Conservation (phyloP, 2,113 vertebrate genomes). For the Desmodus rotundus region DNA sequence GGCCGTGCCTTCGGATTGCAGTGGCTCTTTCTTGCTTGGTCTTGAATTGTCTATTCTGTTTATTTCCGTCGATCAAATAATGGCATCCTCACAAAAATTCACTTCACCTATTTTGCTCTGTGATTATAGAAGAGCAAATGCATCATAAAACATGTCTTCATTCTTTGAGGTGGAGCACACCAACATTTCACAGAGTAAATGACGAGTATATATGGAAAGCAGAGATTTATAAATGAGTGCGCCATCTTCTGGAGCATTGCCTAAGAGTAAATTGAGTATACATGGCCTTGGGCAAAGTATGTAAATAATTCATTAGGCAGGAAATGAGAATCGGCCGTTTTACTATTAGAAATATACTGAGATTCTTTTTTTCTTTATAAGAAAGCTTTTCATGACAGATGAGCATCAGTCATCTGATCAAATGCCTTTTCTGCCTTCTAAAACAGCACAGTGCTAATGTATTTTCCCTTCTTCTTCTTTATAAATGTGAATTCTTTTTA, state of each 20-base stretch:
- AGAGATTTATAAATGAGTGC: neutral
- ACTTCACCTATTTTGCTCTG: neutral
- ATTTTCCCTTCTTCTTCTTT: conserved; percentile 14
- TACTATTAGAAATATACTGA: conserved; percentile 25
- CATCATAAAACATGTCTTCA: neutral
- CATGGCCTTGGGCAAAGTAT: neutral
- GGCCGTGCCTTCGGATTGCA: neutral
- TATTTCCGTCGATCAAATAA: neutral
- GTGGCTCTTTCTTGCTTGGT: neutral
- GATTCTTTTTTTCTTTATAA: conserved; percentile 32
- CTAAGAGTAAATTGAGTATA: neutral
- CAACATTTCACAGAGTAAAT: neutral
- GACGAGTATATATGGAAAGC: neutral
- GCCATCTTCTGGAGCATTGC: neutral
- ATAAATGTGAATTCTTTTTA: conserved; percentile 28
- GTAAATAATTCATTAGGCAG: conserved; percentile 60
- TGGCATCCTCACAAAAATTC: neutral
- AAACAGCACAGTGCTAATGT: conserved; percentile 20
- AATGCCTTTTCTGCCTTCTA: conserved; percentile 36
- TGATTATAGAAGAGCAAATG: neutral
- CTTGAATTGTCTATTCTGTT: neutral
- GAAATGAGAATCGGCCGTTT: conserved; percentile 41
- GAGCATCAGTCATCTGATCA: conserved; percentile 47
- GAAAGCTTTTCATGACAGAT: conserved; percentile 47
- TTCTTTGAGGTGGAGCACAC: neutral